Evolutionary conservation across 2,113 vertebrate genomes (phyloP).

Genomic region (Telmatochromis sp.): DNA sequence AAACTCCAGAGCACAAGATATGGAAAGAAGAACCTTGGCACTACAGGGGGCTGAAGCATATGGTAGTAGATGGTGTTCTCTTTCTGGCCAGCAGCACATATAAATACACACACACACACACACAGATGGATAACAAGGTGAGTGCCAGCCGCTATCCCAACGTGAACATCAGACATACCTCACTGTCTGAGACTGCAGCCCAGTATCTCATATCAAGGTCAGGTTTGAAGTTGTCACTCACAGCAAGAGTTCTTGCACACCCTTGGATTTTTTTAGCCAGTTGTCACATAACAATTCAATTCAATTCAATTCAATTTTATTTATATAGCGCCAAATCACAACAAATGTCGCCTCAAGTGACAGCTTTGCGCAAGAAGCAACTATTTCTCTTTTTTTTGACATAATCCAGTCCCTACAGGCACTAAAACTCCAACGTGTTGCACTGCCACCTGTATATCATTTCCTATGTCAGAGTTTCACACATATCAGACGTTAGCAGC

Average conservation of each 20-base stretch:
- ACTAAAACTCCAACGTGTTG: neutral
- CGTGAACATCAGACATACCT: conserved; percentile 31
- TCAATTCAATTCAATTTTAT: too few relatives aligned
- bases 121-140: conserved; percentile 14
- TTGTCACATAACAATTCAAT: neutral
- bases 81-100: conserved; percentile 13
- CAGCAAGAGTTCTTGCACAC: neutral
- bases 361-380: neutral
- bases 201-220: conserved; percentile 50
- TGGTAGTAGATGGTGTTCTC: conserved; percentile 50
- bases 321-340: too few relatives aligned
- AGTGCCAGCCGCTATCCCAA: conserved; percentile 40
- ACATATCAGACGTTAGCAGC: neutral
- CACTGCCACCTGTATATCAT: neutral
- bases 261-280: neutral
- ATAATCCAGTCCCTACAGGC: neutral
- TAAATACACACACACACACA: neutral
- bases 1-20: conserved; percentile 15
- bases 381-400: neutral
- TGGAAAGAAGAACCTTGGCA: conserved; percentile 32
- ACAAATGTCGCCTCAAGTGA: neutral
- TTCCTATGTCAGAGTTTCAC: neutral
- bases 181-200: conserved; percentile 44
- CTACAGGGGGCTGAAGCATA: conserved; percentile 21
- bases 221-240: neutral